These are phyloP conservation scores for Branchellion lobata DNA, from an alignment of 2,888 invertebrate species.

Conservation along the genomic window DNA sequence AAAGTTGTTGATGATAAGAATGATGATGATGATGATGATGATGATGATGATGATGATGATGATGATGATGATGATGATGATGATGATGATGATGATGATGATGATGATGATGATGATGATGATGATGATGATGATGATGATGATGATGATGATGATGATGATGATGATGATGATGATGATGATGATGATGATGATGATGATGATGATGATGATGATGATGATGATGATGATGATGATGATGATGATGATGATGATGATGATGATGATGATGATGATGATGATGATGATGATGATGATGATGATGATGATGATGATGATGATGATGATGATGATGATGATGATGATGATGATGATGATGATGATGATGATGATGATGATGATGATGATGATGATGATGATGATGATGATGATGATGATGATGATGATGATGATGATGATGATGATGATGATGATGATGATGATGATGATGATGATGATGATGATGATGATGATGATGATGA, in stretches of 20 bases:
- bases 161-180: too few species aligned
- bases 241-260: background rate
- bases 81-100: background rate
- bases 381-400: background rate
- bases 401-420: background rate
- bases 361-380: constrained; percentile 5
- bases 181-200: constrained; percentile 14
- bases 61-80: constrained; percentile 19
- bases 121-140: too few species aligned
- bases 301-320: too few species aligned
- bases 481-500: constrained; percentile 13
- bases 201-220: constrained; percentile 9
- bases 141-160: too few species aligned
- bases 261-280: too few species aligned
- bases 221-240: constrained; percentile 3
- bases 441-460: too few species aligned
- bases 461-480: constrained; percentile 24
- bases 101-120: background rate
- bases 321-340: constrained; percentile 18
- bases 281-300: too few species aligned
- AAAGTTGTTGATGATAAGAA: background rate
- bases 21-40: background rate
- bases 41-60: background rate
- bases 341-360: constrained; percentile 18
- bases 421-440: too few species aligned